Percentiles rank a stretch among this genome's conserved stretches.
Conservation (phyloP, 2,113 vertebrate species). For the Uropsilus gracilis region DNA sequence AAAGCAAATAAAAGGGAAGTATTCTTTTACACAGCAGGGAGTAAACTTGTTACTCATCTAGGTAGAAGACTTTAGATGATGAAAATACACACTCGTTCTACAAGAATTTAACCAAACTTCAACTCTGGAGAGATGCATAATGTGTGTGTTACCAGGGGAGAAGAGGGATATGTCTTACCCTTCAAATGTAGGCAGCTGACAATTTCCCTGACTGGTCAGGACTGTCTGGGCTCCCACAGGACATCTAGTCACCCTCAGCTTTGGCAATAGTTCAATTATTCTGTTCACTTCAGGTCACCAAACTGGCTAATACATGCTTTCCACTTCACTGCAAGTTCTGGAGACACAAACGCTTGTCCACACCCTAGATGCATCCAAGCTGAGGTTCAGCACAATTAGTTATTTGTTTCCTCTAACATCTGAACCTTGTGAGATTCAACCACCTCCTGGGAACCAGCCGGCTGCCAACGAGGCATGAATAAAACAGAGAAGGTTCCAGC, state of each 20-base stretch:
- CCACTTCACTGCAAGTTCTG: slow-evolving; percentile 79
- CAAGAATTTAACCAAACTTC: slow-evolving; percentile 45
- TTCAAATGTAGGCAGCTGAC: slow-evolving; percentile 35
- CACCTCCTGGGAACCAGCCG: slow-evolving; percentile 81
- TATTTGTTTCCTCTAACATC: slow-evolving; percentile 83
- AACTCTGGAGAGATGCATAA: neutral
- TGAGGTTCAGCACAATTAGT: slow-evolving; percentile 79
- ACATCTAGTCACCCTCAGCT: slow-evolving; percentile 65
- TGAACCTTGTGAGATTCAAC: slow-evolving; percentile 82
- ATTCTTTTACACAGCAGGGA: slow-evolving; percentile 52
- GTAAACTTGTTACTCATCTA: slow-evolving; percentile 55
- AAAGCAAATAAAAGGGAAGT: slow-evolving; percentile 49
- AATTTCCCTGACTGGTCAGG: slow-evolving; percentile 47
- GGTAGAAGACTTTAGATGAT: slow-evolving; percentile 46
- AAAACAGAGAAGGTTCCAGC: slow-evolving; percentile 79
- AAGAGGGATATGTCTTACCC: slow-evolving; percentile 39
- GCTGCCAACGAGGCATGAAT: slow-evolving; percentile 79
- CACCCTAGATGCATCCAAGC: slow-evolving; percentile 75
- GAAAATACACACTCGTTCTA: neutral
- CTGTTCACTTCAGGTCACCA: slow-evolving; percentile 77
- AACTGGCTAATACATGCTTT: slow-evolving; percentile 72
- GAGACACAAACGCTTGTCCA: slow-evolving; percentile 78
- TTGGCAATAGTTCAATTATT: slow-evolving; percentile 71
- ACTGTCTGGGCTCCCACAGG: slow-evolving; percentile 47
- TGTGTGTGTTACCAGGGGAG: slow-evolving; percentile 7